A percentile compares a stretch with the other conserved stretches of the same genome.
phyloP scores from a whole-genome alignment of 2,797 vertebrate genomes.

The Phaenicophaeus curvirostris region DNA sequence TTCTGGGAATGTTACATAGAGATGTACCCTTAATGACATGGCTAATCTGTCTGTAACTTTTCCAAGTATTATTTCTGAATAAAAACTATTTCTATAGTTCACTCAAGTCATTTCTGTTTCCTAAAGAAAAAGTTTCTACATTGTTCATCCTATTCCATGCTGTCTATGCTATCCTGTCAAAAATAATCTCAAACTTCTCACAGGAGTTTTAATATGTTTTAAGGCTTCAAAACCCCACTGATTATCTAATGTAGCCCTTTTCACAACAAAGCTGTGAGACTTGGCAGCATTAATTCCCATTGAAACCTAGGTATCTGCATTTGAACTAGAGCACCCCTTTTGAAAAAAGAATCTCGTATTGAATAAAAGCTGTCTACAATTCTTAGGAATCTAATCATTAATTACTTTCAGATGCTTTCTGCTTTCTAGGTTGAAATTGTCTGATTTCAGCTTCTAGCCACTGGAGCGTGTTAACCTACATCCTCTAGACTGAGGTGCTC shows the following conservation, averaged over 20 bases:
- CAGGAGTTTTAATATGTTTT: constrained; percentile 12
- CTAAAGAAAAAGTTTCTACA: constrained; percentile 36
- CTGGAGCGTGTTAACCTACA: constrained; percentile 21
- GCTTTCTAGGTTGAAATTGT: neutral
- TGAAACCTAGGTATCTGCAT: neutral
- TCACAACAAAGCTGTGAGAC: neutral
- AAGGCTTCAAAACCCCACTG: constrained; percentile 10
- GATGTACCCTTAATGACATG: neutral
- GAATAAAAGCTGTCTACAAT: neutral
- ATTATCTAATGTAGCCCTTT: constrained; percentile 39
- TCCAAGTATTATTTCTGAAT: neutral
- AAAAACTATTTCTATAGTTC: constrained; percentile 4
- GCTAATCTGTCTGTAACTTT: neutral
- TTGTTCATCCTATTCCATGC: constrained; percentile 21
- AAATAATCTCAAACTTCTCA: constrained; percentile 22
- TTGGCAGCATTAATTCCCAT: neutral
- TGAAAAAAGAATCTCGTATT: neutral
- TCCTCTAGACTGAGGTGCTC: neutral
- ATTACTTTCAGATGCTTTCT: constrained; percentile 26
- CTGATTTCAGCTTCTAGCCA: constrained; percentile 1
- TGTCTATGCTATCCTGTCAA: neutral
- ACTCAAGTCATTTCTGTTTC: neutral
- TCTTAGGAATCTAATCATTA: constrained; percentile 42
- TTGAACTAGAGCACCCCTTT: constrained; percentile 30
- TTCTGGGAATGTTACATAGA: neutral